Evolutionary conservation across 1,140 invertebrate species (phyloP).

Genomic region (Bilobella aurantiaca): DNA sequence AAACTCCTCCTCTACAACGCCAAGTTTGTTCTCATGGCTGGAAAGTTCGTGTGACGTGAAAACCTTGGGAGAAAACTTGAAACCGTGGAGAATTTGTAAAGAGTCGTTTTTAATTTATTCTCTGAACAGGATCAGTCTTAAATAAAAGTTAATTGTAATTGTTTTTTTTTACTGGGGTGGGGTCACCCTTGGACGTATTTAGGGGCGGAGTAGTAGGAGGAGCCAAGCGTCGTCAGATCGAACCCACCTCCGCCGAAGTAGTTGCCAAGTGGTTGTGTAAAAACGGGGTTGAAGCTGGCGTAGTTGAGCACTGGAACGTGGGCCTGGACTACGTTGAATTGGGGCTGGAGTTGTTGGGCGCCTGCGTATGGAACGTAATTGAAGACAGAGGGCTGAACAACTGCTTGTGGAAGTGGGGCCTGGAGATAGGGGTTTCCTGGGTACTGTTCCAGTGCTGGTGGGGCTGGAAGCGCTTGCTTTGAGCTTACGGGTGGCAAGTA

Average conservation of each 20-base stretch:
- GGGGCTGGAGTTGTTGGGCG: not conserved
- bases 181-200: too few relatives aligned
- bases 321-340: not conserved
- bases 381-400: not conserved
- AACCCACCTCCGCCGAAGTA: too few relatives aligned
- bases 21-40: not conserved
- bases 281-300: not conserved
- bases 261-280: too few relatives aligned
- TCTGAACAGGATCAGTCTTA: too few relatives aligned
- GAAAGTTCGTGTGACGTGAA: not conserved
- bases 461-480: not conserved
- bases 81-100: too few relatives aligned
- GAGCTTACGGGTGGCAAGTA: conserved; percentile 3
- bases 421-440: not conserved
- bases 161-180: too few relatives aligned
- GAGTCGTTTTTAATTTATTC: too few relatives aligned
- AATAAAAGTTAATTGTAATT: too few relatives aligned
- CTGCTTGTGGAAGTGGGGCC: not conserved
- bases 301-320: not conserved
- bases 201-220: too few relatives aligned
- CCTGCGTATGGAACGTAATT: not conserved
- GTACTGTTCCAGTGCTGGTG: not conserved
- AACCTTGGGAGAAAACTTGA: too few relatives aligned
- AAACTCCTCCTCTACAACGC: not conserved
- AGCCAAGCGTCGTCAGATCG: too few relatives aligned